Evolutionary conservation across 2,113 vertebrate species (phyloP), one percentile per base, ranked within the genome.

Genomic region (Ciconia boyciana): DNA sequence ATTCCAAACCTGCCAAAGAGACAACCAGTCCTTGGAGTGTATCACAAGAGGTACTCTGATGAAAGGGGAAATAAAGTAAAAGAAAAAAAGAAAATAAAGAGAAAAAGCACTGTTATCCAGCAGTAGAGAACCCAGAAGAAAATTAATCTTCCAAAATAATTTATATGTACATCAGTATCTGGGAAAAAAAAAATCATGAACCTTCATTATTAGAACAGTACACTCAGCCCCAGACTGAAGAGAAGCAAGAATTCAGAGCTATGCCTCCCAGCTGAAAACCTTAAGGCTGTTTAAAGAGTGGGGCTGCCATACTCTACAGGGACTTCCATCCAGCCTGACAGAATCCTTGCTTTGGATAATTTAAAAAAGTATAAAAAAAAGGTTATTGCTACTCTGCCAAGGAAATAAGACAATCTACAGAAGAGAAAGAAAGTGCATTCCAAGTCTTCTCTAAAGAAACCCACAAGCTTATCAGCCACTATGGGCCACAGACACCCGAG

Each of bases 311-410:
- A 43, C 58, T 77, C 74, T 52, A 48, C 74, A 64, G n/a, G 29
- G 32, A 86, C 43, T 79, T 92, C 60, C 64, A 41, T 65, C 71
- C 51, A 86, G 83, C 71, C 85, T 77, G 78, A 66, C 70, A 91
- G 71, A 72, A 92, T 86, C 83, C 81, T 92, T 55, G 87, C 91
- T 96, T 94, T 72, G 74, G 82, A 83, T 65, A 60, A 82, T 81
- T 70, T 46, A 51, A 79, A 93, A 28, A 83, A 77, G 83, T 71
- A 85, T 70, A 83, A 94, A 79, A 39, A 79, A 87, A 69, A 41
- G 9, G 55, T 88, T 94, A 96, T 94, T 97, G 96, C 94, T 94
- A 84, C 90, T 94, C 94, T 94, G 93, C 93, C 91, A 95, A 89
- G 82, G 87, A 96, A 87, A 96, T 9, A 88, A 65, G 79, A 89